Conservation (phyloP, 2,113 vertebrate genomes). For the Mirza zaza region DNA sequence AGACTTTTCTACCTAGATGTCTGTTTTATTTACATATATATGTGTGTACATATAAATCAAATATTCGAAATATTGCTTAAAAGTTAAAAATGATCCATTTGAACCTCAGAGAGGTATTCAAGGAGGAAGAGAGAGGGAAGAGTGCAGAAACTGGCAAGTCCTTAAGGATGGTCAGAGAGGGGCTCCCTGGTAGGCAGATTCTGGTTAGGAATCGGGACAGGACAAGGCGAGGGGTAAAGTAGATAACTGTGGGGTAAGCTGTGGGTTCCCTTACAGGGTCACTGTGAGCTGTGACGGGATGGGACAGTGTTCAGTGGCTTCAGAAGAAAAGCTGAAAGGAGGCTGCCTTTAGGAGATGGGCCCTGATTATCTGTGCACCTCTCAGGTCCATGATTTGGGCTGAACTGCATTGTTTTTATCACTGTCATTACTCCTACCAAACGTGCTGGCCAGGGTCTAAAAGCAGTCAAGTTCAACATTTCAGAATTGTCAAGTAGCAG, state of each 20-base stretch:
- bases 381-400: background rate
- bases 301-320: background rate
- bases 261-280: background rate
- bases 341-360: background rate
- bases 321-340: background rate
- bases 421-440: background rate
- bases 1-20: background rate
- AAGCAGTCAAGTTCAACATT: background rate
- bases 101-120: background rate
- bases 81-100: background rate
- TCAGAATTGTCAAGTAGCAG: background rate
- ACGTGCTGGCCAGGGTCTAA: background rate
- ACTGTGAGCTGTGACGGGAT: background rate
- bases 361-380: background rate
- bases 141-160: background rate
- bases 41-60: background rate
- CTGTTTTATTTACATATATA: background rate
- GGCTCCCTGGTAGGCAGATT: background rate
- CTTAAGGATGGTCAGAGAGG: background rate
- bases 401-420: background rate
- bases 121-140: background rate
- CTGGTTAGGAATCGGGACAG: background rate
- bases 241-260: too few species aligned
- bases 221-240: background rate
- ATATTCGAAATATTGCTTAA: background rate